Percentiles rank a stretch among this genome's conserved stretches.
These are phyloP conservation scores for Heliconius hermathena DNA, from an alignment of 1,140 invertebrate genomes.

Conservation along the genomic window DNA sequence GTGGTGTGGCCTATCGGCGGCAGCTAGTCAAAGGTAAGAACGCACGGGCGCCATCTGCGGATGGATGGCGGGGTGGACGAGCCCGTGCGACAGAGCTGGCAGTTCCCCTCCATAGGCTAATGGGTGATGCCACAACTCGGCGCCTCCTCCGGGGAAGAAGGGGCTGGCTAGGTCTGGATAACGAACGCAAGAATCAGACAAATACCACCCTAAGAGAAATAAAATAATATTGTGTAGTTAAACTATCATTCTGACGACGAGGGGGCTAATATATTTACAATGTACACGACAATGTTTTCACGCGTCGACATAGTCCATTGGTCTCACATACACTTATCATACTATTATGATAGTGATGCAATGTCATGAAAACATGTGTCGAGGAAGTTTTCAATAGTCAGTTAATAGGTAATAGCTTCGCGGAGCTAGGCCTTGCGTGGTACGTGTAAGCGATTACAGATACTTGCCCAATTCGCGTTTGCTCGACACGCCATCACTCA, in stretches of 20 bases:
- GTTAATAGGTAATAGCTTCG: slow-evolving; percentile 69
- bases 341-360: slow-evolving; percentile 30
- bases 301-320: slow-evolving; percentile 28
- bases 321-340: slow-evolving; percentile 16
- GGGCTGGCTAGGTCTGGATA: slow-evolving; percentile 93
- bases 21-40: slow-evolving; percentile 98
- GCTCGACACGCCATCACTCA: slow-evolving; percentile 58
- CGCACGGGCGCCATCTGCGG: slow-evolving; percentile 97
- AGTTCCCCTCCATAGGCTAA: slow-evolving; percentile 92
- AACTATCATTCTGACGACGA: slow-evolving; percentile 2
- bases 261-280: slow-evolving; percentile 69
- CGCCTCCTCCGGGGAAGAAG: slow-evolving; percentile 92
- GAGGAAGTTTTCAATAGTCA: slow-evolving; percentile 58
- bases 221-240: neutral
- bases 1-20: slow-evolving; percentile 90
- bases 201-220: slow-evolving; percentile 7
- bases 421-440: slow-evolving; percentile 79
- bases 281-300: slow-evolving; percentile 65
- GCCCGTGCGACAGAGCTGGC: slow-evolving; percentile 92
- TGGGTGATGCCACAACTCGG: slow-evolving; percentile 96
- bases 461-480: slow-evolving; percentile 73
- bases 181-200: slow-evolving; percentile 24
- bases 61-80: slow-evolving; percentile 97
- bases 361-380: slow-evolving; percentile 69
- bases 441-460: slow-evolving; percentile 78